Conservation (phyloP, 2,888 invertebrate species). For the Globia sparganii region DNA sequence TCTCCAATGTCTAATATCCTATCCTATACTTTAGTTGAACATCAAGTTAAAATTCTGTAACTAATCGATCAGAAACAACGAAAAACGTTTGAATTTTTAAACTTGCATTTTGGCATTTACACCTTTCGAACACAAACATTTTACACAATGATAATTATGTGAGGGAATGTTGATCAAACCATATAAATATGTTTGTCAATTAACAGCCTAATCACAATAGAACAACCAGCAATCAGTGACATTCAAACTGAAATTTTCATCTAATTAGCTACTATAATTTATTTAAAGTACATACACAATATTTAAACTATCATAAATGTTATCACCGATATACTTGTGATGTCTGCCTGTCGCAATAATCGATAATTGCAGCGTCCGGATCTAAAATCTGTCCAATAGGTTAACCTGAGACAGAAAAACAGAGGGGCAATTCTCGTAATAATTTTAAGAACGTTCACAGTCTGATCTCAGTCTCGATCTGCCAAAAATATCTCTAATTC, state of each 20-base stretch:
- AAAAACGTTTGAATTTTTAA: not conserved
- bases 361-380: not conserved
- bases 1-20: not conserved
- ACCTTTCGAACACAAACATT: not conserved
- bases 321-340: not conserved
- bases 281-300: not conserved
- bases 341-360: not conserved
- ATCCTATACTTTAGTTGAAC: not conserved
- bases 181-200: slow-evolving; percentile 17
- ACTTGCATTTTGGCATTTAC: not conserved
- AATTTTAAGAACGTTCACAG: no score
- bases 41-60: not conserved
- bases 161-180: not conserved
- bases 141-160: not conserved
- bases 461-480: no score
- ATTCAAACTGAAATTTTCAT: slow-evolving; percentile 9
- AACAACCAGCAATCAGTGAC: slow-evolving; percentile 9
- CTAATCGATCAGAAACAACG: not conserved
- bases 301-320: slow-evolving; percentile 19
- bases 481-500: no score
- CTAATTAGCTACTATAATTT: slow-evolving; percentile 27
- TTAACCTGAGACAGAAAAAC: not conserved
- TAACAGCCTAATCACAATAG: slow-evolving; percentile 19
- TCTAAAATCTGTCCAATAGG: not conserved
- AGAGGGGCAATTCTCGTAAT: no score